Conservation (phyloP, 2,888 invertebrate species). For the Cephus runcator region DNA sequence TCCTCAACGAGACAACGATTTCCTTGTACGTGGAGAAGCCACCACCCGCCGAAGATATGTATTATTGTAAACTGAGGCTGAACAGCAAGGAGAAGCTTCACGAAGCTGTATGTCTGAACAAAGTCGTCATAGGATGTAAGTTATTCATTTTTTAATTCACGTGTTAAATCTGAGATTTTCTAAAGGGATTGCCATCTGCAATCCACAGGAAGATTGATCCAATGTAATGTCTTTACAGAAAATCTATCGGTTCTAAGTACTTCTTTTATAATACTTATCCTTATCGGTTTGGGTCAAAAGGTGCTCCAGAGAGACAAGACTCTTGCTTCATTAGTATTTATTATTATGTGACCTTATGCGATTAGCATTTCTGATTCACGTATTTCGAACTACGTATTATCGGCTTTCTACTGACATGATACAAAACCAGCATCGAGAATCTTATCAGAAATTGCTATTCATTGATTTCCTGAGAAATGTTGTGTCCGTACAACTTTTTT, state of each 20-base stretch:
- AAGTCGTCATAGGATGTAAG: slow-evolving; percentile 71
- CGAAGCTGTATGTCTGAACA: slow-evolving; percentile 68
- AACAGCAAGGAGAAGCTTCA: slow-evolving; percentile 45
- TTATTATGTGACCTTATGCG: background rate
- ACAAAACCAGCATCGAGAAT: background rate
- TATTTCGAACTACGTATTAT: background rate
- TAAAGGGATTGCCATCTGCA: too few species aligned
- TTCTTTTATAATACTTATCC: slow-evolving; percentile 26
- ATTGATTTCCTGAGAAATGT: too few species aligned
- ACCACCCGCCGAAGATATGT: slow-evolving; percentile 67
- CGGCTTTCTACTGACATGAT: background rate
- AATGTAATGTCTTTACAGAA: too few species aligned
- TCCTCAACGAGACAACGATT: slow-evolving; percentile 74
- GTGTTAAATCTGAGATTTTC: too few species aligned
- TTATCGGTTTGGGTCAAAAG: slow-evolving; percentile 43
- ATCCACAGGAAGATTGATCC: too few species aligned
- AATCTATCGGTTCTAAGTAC: slow-evolving; percentile 13
- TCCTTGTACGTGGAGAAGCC: slow-evolving; percentile 70
- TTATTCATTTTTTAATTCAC: slow-evolving; percentile 63
- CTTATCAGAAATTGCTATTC: background rate
- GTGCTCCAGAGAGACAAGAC: slow-evolving; percentile 32
- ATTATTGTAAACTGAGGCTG: slow-evolving; percentile 68
- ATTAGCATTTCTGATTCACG: background rate
- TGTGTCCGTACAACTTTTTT: too few species aligned
- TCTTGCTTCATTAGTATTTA: slow-evolving; percentile 12